Conservation (phyloP, 2,888 invertebrate genomes). For the Anticlea derivata region DNA sequence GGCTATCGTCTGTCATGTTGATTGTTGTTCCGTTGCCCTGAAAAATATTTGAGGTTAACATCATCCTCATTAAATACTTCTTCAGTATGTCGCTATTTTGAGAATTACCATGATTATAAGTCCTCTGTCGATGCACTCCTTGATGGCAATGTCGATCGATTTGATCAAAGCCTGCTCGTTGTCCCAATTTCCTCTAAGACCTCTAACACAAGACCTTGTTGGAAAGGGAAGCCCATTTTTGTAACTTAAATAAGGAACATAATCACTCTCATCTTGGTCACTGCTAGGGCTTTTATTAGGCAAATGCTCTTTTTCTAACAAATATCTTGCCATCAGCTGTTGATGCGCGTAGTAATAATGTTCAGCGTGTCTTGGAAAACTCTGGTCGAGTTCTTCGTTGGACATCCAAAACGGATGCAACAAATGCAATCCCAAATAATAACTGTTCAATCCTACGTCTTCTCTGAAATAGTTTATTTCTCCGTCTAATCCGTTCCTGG, state of each 20-base stretch:
- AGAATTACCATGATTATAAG: conserved; percentile 64
- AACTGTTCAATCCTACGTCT: conserved; percentile 85
- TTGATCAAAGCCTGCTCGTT: conserved; percentile 58
- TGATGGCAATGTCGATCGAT: conserved; percentile 66
- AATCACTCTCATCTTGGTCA: conserved; percentile 47
- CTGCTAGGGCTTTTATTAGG: conserved; percentile 35
- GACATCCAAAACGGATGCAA: conserved; percentile 85
- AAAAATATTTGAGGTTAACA: conserved; percentile 22
- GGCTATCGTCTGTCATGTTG: conserved; percentile 63
- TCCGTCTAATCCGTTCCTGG: conserved; percentile 71
- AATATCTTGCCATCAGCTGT: conserved; percentile 64
- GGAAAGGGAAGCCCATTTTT: conserved; percentile 73
- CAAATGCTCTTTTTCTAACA: conserved; percentile 63
- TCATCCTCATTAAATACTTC: too few species aligned
- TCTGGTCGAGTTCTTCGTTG: conserved; percentile 65
- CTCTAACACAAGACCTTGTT: conserved; percentile 50
- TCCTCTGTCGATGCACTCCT: conserved; percentile 67
- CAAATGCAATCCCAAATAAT: conserved; percentile 82
- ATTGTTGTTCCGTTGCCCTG: conserved; percentile 66
- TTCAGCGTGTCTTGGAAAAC: conserved; percentile 65
- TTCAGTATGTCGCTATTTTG: too few species aligned
- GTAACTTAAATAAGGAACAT: conserved; percentile 63
- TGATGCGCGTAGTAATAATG: conserved; percentile 68
- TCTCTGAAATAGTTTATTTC: conserved; percentile 86
- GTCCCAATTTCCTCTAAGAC: conserved; percentile 47